Evolutionary conservation across 2,113 vertebrate genomes (phyloP), one percentile per base, ranked within the genome.

Genomic region (Catharus fuscescens): DNA sequence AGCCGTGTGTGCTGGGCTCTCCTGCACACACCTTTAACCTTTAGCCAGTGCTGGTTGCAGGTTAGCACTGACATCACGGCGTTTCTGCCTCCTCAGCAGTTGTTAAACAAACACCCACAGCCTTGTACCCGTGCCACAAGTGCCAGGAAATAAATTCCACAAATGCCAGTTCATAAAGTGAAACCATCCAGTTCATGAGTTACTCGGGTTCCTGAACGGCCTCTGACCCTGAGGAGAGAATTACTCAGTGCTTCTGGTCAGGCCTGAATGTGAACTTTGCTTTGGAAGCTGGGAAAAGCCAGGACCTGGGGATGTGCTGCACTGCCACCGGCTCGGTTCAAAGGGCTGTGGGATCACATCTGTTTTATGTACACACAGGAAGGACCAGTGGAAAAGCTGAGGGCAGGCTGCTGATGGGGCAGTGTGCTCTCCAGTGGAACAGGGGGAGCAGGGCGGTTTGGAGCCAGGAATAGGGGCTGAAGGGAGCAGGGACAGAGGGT

Each of bases 301-400:
- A 10, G 54, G 20, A 5, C 6, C n/a, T 6, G 10, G 14, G 8
- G 21, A 14, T 13, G 40, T 5, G 44, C 60, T 29, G 42, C 53
- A 34, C 8, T 6, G 9, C 34, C 72, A 11, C 8, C 0, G 18
- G 31, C 29, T 65, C 7, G 6, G 0, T 24, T 26, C 14, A 15
- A 12, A 18, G 67, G 16, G 8, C 26, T 34, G n/a, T 3, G 38
- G 67, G 52, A 20, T 21, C 17, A 8, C 32, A 7, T 2, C 5
- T 36, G 1, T 17, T 32, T 40, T 18, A 17, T 9, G 9, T 0
- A 8, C 20, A 6, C 0, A 2, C n/a, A 13, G 38, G 26, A 44
- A 38, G 24, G 18, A 26, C 17, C 32, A 8, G 20, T 5, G 36
- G 26, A 26, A 48, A 82, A 25, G 47, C 45, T 5, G 18, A 21